Conservation (phyloP, 2,888 invertebrate species). For the Abrostola tripartita region DNA sequence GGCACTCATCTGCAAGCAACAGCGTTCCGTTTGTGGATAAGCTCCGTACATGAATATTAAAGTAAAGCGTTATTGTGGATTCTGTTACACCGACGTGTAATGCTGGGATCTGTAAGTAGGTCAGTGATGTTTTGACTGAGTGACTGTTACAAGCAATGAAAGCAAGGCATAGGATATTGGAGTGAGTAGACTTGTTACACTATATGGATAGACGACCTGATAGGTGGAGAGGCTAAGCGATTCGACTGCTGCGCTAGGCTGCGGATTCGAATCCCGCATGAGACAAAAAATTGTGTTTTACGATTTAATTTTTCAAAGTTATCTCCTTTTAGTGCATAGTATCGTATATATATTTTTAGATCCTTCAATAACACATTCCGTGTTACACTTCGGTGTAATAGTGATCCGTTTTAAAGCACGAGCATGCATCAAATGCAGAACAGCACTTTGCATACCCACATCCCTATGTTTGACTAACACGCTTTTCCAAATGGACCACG, state of each 20-base stretch:
- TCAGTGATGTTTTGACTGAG: no score
- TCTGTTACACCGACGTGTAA: conserved; percentile 53
- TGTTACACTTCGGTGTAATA: conserved; percentile 58
- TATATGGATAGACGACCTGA: no score
- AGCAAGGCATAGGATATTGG: no score
- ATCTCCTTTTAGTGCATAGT: no score
- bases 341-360: background rate
- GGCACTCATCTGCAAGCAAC: conserved; percentile 43
- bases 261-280: no score
- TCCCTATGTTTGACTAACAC: conserved; percentile 69
- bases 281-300: no score
- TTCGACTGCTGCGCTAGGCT: no score
- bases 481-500: conserved; percentile 56
- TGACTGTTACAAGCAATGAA: no score
- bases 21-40: conserved; percentile 63
- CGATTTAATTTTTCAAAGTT: no score
- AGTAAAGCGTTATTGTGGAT: conserved; percentile 57
- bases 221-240: no score
- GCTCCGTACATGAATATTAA: conserved; percentile 70
- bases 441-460: conserved; percentile 70
- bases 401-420: conserved; percentile 51
- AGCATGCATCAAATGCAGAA: conserved; percentile 72
- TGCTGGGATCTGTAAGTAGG: background rate
- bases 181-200: no score
- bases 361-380: background rate